Evolutionary conservation across 2,113 vertebrate genomes (phyloP), one percentile per base, ranked within the genome.

Genomic region (Oxyruncus cristatus): DNA sequence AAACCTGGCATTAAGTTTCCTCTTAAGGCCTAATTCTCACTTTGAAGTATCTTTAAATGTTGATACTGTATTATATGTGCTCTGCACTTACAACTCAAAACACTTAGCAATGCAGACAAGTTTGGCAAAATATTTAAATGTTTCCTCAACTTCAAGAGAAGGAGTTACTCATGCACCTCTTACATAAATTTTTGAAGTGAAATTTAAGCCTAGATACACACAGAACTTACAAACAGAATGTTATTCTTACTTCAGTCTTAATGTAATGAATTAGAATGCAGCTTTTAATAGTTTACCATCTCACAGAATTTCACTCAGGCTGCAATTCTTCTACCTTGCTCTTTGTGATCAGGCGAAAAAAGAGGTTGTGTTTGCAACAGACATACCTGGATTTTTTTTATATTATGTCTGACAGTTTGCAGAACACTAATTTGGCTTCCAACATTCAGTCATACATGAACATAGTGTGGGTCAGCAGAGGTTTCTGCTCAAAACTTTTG

Each of bases 111-210:
- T 4, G 2, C 28, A 78, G 52, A 2, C 15, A 47, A 49, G 11
- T 56, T 76, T 3, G 78, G 15, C 6, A 52, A 83, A 79, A 46
- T 35, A 72, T 19, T 79, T 39, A 61, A 63, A 37, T 82, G 42
- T 71, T 83, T 62, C 12, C 44, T 82, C 13, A 21, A 2, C 5
- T 79, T 79, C 30, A 68, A 47, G 13, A 47, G 17, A 85, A 82
- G 9, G 11, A 5, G 22, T 42, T 24, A 80, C 18, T 47, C 23
- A 41, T 30, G 21, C 8, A 1, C 8, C 20, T 49, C 11, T 32
- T 46, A 20, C 2, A 2, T 47, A 37, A 4, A 11, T 4, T 26
- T 10, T 0, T 56, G 24, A 67, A 24, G 3, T 65, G 23, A 56
- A 61, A 74, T 66, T 66, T 62, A 44, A 74, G 55, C 30, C 32